These are phyloP conservation scores for Ptiloglossa arizonensis DNA, from an alignment of 1,140 invertebrate species.

Conservation along the genomic window DNA sequence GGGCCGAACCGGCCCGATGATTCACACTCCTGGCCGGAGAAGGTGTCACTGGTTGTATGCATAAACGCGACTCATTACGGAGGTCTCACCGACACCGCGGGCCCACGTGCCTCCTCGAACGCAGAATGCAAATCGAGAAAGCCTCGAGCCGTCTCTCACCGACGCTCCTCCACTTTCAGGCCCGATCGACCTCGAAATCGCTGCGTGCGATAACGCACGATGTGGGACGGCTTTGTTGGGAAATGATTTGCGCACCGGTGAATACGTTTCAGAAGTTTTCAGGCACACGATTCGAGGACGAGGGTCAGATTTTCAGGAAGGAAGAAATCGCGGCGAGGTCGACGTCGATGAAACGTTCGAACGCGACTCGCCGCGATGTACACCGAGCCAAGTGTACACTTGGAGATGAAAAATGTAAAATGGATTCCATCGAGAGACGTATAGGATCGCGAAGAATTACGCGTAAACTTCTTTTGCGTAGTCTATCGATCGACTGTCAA, in stretches of 20 bases:
- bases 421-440: too few relatives aligned
- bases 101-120: slow-evolving; percentile 66
- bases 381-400: too few relatives aligned
- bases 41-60: slow-evolving; percentile 77
- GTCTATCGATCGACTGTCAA: too few relatives aligned
- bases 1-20: slow-evolving; percentile 67
- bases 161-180: slow-evolving; percentile 5
- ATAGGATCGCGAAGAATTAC: too few relatives aligned
- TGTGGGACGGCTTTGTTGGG: neutral
- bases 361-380: too few relatives aligned
- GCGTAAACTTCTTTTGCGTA: too few relatives aligned
- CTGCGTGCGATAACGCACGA: neutral
- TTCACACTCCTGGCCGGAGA: slow-evolving; percentile 71
- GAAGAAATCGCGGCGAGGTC: too few relatives aligned
- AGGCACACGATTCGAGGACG: too few relatives aligned
- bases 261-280: neutral
- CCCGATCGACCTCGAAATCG: slow-evolving; percentile 39
- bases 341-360: too few relatives aligned
- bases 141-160: neutral
- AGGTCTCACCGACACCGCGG: slow-evolving; percentile 47
- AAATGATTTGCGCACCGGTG: neutral
- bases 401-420: too few relatives aligned
- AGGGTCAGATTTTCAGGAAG: too few relatives aligned
- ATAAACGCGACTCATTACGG: slow-evolving; percentile 75
- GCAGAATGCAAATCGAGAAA: slow-evolving; percentile 61